Evolutionary conservation across 2,888 invertebrate species (phyloP).

Genomic region (Volucella inanis): DNA sequence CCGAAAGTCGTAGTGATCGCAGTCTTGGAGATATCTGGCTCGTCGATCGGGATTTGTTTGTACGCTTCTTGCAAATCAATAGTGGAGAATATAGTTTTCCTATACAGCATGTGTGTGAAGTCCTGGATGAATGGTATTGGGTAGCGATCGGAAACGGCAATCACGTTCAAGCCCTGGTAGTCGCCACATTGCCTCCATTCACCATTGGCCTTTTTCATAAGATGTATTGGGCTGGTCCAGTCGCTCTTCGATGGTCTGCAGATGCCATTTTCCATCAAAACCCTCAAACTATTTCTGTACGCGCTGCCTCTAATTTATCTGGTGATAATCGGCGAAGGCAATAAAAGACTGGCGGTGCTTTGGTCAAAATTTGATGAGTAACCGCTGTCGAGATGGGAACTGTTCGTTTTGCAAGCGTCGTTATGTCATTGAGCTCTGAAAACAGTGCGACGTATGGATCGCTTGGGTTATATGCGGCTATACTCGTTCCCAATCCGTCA

Average conservation of each 20-base stretch:
- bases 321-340: constrained; percentile 63
- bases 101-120: neutral
- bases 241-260: constrained; percentile 80
- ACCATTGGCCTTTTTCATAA: constrained; percentile 73
- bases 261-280: constrained; percentile 79
- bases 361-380: constrained; percentile 8
- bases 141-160: no score
- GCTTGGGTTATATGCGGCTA: no score
- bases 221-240: constrained; percentile 80
- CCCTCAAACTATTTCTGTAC: constrained; percentile 34
- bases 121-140: no score
- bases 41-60: constrained; percentile 18
- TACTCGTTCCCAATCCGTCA: no score
- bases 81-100: constrained; percentile 57
- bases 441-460: neutral
- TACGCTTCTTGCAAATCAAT: constrained; percentile 44
- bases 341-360: constrained; percentile 18
- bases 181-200: no score
- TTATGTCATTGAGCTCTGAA: neutral
- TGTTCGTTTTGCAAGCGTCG: no score
- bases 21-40: neutral
- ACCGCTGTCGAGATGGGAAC: neutral
- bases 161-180: no score
- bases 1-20: constrained; percentile 16
- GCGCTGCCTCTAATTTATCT: constrained; percentile 35